These are phyloP conservation scores for Arremon aurantiirostris DNA, from an alignment of 2,797 vertebrate species.

Conservation along the genomic window DNA sequence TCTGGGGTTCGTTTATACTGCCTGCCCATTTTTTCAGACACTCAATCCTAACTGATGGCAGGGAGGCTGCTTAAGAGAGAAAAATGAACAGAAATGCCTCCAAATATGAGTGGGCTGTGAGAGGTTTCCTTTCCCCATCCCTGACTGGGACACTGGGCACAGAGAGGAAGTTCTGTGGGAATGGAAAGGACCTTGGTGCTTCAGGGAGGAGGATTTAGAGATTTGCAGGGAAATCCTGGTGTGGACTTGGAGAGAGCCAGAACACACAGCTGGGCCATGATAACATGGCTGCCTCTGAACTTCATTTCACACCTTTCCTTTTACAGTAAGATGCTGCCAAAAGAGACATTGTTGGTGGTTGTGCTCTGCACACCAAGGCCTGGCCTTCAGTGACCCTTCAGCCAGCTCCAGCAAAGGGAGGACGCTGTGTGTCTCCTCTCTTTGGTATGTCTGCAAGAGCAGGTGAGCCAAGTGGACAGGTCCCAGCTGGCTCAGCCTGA, in stretches of 20 bases:
- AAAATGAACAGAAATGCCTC: not conserved
- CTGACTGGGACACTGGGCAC: not conserved
- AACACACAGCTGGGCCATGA: not conserved
- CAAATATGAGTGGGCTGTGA: not conserved
- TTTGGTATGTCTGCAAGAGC: not conserved
- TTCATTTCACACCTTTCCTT: not conserved
- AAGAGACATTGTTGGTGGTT: not conserved
- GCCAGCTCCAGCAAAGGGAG: not conserved
- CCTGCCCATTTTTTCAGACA: not conserved
- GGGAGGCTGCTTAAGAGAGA: not conserved
- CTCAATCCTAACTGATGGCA: not conserved
- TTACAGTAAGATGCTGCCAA: not conserved
- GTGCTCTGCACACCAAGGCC: not conserved
- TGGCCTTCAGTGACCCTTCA: not conserved
- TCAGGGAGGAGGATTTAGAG: not conserved
- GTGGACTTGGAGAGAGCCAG: not conserved
- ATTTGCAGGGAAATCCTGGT: not conserved
- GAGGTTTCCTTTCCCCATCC: not conserved
- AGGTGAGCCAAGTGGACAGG: not conserved
- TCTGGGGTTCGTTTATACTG: not conserved
- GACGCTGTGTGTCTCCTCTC: rapidly evolving
- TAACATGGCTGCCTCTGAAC: not conserved
- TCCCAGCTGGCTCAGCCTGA: not conserved
- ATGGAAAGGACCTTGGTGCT: not conserved
- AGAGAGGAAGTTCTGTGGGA: not conserved